These are phyloP conservation scores for Diadophis punctatus DNA, from an alignment of 2,113 vertebrate genomes.

Conservation along the genomic window DNA sequence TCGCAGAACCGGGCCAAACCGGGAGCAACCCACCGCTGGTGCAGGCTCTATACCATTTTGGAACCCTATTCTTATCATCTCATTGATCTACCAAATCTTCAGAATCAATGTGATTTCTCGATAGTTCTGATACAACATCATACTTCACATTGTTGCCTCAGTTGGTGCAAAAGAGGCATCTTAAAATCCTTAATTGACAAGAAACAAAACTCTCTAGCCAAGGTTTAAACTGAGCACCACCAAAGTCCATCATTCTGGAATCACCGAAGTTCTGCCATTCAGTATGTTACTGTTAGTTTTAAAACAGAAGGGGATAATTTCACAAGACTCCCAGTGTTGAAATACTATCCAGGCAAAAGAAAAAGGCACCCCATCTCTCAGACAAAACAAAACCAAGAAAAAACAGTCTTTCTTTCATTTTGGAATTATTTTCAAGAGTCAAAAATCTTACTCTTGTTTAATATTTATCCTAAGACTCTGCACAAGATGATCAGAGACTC, in stretches of 20 bases:
- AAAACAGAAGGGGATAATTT: neutral
- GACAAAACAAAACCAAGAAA: neutral
- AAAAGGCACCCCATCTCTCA: neutral
- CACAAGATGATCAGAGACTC: neutral
- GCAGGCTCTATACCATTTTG: neutral
- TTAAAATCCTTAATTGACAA: neutral
- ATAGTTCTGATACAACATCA: neutral
- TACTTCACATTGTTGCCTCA: neutral
- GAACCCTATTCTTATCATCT: neutral
- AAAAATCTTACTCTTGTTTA: neutral
- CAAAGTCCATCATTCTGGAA: conserved; percentile 8
- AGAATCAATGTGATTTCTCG: neutral
- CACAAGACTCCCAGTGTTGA: neutral
- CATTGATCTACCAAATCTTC: neutral
- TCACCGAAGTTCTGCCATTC: neutral
- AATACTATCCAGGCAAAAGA: neutral
- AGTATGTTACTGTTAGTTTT: conserved; percentile 17
- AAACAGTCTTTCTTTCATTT: neutral
- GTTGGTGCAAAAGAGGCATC: neutral
- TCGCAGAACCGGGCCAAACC: no score
- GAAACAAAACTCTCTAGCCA: neutral
- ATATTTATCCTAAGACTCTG: neutral
- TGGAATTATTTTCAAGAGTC: neutral
- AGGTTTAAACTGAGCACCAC: neutral
- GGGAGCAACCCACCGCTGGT: no score